A percentile compares a stretch with the other conserved stretches of the same genome.
These are phyloP conservation scores for Alectura lathami DNA, from an alignment of 2,113 vertebrate genomes.

Conservation along the genomic window DNA sequence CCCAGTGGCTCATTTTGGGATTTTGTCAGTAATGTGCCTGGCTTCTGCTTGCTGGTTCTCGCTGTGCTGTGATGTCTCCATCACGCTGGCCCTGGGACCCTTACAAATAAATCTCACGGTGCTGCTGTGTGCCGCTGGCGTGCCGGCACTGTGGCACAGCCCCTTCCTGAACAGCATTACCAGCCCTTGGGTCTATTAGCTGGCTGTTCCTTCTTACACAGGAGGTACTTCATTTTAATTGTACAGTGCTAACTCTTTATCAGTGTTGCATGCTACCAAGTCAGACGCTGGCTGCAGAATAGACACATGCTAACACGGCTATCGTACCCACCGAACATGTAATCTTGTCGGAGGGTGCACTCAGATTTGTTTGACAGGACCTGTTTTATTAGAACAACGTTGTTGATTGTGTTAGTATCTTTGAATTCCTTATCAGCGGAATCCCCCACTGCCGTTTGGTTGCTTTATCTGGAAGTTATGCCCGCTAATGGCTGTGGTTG, in stretches of 20 bases:
- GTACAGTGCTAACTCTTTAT: background rate
- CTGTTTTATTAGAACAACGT: background rate
- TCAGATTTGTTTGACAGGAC: conserved; percentile 18
- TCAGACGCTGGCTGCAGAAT: fast-evolving
- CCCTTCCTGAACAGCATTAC: background rate
- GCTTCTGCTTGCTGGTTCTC: background rate
- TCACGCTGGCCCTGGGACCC: background rate
- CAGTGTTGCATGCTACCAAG: background rate
- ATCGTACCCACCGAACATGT: background rate
- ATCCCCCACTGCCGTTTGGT: background rate
- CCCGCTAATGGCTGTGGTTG: background rate
- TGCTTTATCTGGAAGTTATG: background rate
- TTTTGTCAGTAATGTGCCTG: background rate
- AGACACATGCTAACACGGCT: background rate
- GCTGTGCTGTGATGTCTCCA: background rate
- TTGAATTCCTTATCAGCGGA: background rate
- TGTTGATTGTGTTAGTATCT: background rate
- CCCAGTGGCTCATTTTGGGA: background rate
- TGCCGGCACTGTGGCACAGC: fast-evolving
- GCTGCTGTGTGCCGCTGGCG: background rate
- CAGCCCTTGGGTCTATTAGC: background rate
- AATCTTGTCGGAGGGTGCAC: fast-evolving
- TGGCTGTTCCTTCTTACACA: background rate
- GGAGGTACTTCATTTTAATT: background rate
- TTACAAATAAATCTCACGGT: background rate